Evolutionary conservation across 1,140 invertebrate species (phyloP), one percentile per base, ranked within the genome.

Genomic region (Cyrtorhinus lividipennis): DNA sequence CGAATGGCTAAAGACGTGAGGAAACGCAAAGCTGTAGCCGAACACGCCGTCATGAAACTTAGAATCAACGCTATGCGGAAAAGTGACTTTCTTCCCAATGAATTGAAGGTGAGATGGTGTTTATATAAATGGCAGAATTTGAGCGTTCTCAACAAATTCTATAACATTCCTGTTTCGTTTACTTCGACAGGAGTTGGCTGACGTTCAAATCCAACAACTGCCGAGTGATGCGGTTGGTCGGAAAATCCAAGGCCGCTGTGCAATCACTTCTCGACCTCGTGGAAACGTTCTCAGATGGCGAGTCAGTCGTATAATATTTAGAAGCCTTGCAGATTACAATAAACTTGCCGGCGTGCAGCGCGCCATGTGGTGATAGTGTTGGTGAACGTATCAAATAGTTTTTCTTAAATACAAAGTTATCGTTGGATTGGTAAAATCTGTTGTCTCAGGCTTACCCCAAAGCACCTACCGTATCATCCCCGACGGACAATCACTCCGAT

Each of bases 301-400:
- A 68, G 69, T 95, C 38, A 94, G 91, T 71, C 79, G 93, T 71
- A 90, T 95, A 68, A 80, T 92, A 24, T 97, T 87, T 76, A 80
- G 92, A 66, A 78, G 90, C 71, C 74, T 94, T 59, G 88, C 87
- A 1, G 93, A 97, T 78, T 88, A 95, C 73, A 95, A 95, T 75
- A 86, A 88, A 76, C 71, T 96, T 15, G 80, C 86, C 48, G 92
- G 92, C 46, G 80, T 93, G 1, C 90, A 92, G 73, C 78, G 91
- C 73, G 89, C 91, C 22, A 87, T 88, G 75, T 96, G 92, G 92
- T 85, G 76, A 59, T 38, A 38, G 30, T 38, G n/a, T n/a, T n/a
- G n/a, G n/a, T n/a, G n/a, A n/a, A n/a, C n/a, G n/a, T n/a, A n/a
- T n/a, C n/a, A n/a, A n/a, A n/a, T n/a, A n/a, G n/a, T n/a, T n/a